Evolutionary conservation across 2,888 invertebrate genomes (phyloP), one percentile per base, ranked within the genome.

Genomic region (Caenorhabditis sulstoni): DNA sequence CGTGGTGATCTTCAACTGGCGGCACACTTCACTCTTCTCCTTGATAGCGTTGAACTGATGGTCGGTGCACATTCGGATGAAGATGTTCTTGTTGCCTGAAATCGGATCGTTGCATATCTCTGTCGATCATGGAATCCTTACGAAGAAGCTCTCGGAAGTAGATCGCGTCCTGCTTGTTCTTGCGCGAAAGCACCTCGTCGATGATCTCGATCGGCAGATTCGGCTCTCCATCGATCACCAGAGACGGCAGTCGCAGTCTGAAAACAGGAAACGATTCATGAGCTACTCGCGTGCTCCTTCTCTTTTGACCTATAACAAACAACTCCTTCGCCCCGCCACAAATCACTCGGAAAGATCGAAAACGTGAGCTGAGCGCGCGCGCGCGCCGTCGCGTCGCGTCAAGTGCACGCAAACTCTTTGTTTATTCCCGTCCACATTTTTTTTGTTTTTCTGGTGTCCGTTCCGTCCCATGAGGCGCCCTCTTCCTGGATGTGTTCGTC

Each of bases 151-250:
- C 37, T 12, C 49, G 29, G n/a, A 62, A 62, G 9, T 14, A 49
- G 7, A 4, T 12, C 3, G 18, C 49, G 35, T 50, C 62, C 11
- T 18, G 14, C 1, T 14, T 8, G 16, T 50, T 37, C 14, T 62
- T 1, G 29, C n/a, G 16, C 5, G 20, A 12, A 1, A 66, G 20
- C 12, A 35, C 29, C n/a, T 55, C 41, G 7, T 41, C 14, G 8
- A 71, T 9, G 8, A 71, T 18, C 55, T 71, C 71, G 0, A 71
- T 39, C 18, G 71, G 71, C 8, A 71, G 14, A 12, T 64, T 1
- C n/a, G 71, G 49, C 23, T 71, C 71, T 1, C 71, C 71, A 44
- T 71, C 44, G 22, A 71, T 47, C 1, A 29, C 8, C 11, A 71
- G 12, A 1, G 59, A 23, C 12, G 62, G 71, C 1, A 55, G 2